Evolutionary conservation across 1,140 invertebrate species (phyloP), one percentile per base, ranked within the genome.

Genomic region (Drosophila takahashii): DNA sequence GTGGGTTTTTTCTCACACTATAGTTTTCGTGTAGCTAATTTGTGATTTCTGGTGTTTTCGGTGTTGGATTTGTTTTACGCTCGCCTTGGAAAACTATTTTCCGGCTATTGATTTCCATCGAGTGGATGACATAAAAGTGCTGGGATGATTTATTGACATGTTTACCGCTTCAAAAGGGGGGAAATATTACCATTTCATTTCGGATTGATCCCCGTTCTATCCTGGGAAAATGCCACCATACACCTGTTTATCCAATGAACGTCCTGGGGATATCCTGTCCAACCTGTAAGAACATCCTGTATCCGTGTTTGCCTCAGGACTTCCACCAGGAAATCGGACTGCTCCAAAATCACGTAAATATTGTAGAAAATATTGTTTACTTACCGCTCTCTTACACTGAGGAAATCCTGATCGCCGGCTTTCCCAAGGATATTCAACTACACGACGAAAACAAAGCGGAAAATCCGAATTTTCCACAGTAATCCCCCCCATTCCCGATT

Each of bases 381-480:
- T 47, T 58, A 44, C 56, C 47, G 42, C 75, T 66, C 47, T 64
- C 44, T 42, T 39, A 34, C 29, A 42, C 16, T 4, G 34, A 70
- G 42, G 41, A 50, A 53, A 62, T 18, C 16, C 29, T 32, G 29
- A 34, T 51, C 45, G 48, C 39, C 16, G 48, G 10, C 29, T 66
- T 86, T 86, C 83, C 79, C 83, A 87, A 87, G 83, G 83, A 86
- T 86, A 86, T 86, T 86, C 70, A 81, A 76, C 79, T 86, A 87
- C 83, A 86, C 47, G 50, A 86, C 47, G 50, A 48, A 18, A 58
- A 66, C 37, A 74, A 74, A 75, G 75, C 71, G 61, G 67, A 54
- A 80, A 85, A 81, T 58, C 48, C 61, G 44, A 8, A 86, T 77
- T 84, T 78, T 81, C 70, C 70, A 27, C 39, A 61, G 45, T 58